A percentile compares a stretch with the other conserved stretches of the same genome.
Conservation (phyloP, 1,140 invertebrate genomes). For the Globodera rostochiensis region DNA sequence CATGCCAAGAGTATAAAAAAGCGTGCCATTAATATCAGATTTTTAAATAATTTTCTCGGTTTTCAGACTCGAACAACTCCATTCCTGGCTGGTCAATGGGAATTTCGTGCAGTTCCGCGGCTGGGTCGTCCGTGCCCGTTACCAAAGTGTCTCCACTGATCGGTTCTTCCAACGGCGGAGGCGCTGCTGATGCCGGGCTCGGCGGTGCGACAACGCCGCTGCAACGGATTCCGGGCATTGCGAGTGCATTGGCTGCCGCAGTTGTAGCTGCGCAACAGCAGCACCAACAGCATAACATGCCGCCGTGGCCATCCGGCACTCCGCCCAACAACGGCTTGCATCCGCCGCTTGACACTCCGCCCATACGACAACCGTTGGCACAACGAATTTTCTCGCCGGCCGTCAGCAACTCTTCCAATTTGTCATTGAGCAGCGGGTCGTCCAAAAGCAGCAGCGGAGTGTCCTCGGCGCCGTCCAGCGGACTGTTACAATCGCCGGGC, state of each 20-base stretch:
- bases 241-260: constrained; percentile 20
- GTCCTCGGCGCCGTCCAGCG: constrained; percentile 14
- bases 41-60: not conserved
- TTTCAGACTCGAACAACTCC: not conserved
- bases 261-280: constrained; percentile 21
- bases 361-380: constrained; percentile 17
- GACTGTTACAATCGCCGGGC: constrained; percentile 18
- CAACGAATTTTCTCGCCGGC: constrained; percentile 23
- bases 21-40: not conserved
- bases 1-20: not conserved
- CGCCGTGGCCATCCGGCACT: constrained; percentile 15
- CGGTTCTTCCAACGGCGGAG: not conserved
- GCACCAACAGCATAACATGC: not conserved
- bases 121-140: not conserved
- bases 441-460: constrained; percentile 16
- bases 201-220: not conserved
- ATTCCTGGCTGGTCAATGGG: not conserved
- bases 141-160: constrained; percentile 4
- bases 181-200: not conserved
- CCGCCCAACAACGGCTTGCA: constrained; percentile 1
- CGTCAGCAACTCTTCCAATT: constrained; percentile 2
- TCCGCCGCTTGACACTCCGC: constrained; percentile 6
- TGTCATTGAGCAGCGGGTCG: constrained; percentile 4
- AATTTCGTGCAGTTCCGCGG: constrained; percentile 6
- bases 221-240: constrained; percentile 11